A percentile compares a stretch with the other conserved stretches of the same genome.
phyloP scores from a whole-genome alignment of 2,888 invertebrate species.

The Sesia apiformis region DNA sequence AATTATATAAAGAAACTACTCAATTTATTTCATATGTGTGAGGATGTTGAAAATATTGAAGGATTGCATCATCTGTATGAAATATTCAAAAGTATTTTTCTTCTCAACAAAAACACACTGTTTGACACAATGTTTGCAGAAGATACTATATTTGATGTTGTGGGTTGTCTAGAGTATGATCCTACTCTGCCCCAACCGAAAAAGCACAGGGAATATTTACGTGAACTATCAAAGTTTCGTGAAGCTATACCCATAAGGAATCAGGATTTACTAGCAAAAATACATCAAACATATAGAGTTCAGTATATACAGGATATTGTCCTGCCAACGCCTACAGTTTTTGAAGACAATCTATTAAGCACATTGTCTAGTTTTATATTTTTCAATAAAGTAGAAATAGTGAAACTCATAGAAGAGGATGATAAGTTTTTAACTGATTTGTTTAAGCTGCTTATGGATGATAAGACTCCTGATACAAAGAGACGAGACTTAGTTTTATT shows the following conservation, averaged over 20 bases:
- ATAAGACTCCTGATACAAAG: conserved; percentile 87
- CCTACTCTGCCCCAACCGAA: conserved; percentile 89
- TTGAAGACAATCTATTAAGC: conserved; percentile 99
- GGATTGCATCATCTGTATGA: conserved; percentile 97
- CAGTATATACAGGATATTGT: conserved; percentile 99
- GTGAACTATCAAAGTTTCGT: conserved; percentile 92
- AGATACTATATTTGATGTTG: conserved; percentile 97
- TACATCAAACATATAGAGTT: conserved; percentile 99
- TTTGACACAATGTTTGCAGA: conserved; percentile 99
- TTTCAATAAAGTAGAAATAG: conserved; percentile 99
- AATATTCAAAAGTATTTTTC: conserved; percentile 98
- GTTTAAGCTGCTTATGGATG: conserved; percentile 93
- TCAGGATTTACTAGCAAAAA: conserved; percentile 95
- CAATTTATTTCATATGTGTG: conserved; percentile 96
- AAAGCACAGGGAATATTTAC: conserved; percentile 96
- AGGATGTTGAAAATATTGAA: conserved; percentile 95
- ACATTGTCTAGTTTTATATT: conserved; percentile 99
- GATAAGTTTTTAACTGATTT: conserved; percentile 96
- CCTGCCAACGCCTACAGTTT: conserved; percentile 97
- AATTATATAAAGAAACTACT: conserved; percentile 96
- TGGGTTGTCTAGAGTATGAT: conserved; percentile 99
- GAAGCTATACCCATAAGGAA: conserved; percentile 97
- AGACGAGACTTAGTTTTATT: conserved; percentile 96
- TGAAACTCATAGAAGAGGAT: conserved; percentile 97
- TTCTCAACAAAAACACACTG: conserved; percentile 96